Base-by-base conservation (phyloP, 1,140 invertebrate genomes). In the Ectropis grisescens region DNA sequence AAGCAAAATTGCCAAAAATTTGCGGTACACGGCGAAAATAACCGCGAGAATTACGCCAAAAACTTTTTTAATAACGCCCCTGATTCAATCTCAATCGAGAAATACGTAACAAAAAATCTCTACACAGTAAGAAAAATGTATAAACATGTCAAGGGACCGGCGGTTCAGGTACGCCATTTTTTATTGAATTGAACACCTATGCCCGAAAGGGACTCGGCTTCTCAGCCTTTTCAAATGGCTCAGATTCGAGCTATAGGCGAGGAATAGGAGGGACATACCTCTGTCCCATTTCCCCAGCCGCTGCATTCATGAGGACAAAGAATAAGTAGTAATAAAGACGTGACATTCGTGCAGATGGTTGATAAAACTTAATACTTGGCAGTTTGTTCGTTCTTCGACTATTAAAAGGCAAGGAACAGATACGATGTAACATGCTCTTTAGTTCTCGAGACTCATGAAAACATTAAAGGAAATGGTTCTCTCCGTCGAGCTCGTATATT, bases 251-350 rank as follows among this genome's bases (percentile, higher is more conserved):
- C n/a, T n/a, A n/a, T n/a, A n/a, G 37, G 38, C 40, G 36, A 27
- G 30, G n/a, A 74, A 52, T 29, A 52, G 41, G 62, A 72, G 47
- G 31, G 35, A 38, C 23, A 49, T 58, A 58, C 56, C 14, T 37
- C 49, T 37, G 24, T 70, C 64, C 46, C 35, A 40, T 35, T 55
- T n/a, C 52, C 34, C 34, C 24, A 26, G 29, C 41, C 54, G 42
- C 41, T 71, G 61, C 70, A 71, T 71, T 61, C 64, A 66, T 52
- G 56, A 66, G 59, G 64, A 68, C 72, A 75, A 76, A 75, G 75
- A 74, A 69, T 78, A 78, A 72, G 68, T 67, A 72, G 68, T 64
- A 71, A 79, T 79, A 79, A 66, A 78, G 72, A 80, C 72, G 70
- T 78, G 72, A 76, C 68, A 74, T 59, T 71, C 64, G 54, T 80